These are phyloP conservation scores for Peromyscus leucopus DNA, from an alignment of 2,113 vertebrate genomes.

Conservation along the genomic window DNA sequence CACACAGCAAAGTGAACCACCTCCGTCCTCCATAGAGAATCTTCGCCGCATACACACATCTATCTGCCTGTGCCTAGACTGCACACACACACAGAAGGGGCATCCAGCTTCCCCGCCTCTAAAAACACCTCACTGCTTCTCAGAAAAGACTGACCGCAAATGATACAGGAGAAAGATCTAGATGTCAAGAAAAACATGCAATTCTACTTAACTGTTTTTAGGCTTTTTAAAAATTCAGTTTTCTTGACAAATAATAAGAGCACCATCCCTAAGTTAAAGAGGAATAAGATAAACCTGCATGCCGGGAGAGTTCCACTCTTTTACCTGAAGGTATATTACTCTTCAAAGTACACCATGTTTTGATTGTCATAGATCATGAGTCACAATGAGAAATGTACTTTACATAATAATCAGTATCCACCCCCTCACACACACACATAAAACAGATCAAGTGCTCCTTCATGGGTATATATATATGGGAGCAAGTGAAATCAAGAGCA, in stretches of 20 bases:
- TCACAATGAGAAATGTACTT: slow-evolving; percentile 35
- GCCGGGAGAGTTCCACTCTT: background rate
- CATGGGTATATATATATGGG: too few relatives aligned
- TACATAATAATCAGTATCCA: background rate
- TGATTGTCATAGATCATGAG: background rate
- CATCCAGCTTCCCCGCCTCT: background rate
- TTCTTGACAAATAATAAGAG: background rate
- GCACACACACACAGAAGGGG: background rate
- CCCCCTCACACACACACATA: background rate
- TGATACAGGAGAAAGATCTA: background rate
- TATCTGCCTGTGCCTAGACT: background rate
- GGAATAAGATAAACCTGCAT: background rate
- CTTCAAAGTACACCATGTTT: background rate
- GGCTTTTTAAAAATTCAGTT: background rate
- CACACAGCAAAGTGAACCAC: background rate
- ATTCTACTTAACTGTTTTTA: slow-evolving; percentile 20
- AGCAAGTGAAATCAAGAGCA: background rate
- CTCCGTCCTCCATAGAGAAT: background rate
- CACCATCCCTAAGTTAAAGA: background rate
- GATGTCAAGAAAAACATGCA: background rate
- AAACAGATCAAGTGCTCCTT: background rate
- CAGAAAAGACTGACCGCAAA: background rate
- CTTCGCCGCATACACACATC: background rate
- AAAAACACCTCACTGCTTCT: background rate
- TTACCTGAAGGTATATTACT: background rate